Evolutionary conservation across 1,140 invertebrate genomes (phyloP).

Genomic region (Manduca sexta): DNA sequence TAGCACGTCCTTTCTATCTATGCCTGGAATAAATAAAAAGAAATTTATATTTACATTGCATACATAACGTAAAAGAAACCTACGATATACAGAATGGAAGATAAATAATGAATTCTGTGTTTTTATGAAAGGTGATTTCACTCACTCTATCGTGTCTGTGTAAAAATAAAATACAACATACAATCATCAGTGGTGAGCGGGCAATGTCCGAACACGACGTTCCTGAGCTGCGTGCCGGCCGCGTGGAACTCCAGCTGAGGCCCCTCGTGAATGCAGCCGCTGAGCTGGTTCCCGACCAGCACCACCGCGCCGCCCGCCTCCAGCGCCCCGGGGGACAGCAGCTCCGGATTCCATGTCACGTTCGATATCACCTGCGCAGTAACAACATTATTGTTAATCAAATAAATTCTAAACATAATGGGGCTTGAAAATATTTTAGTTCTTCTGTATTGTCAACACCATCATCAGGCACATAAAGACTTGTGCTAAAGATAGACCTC

Average conservation of each 20-base stretch:
- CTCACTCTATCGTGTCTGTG: too few relatives aligned
- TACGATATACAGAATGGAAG: too few relatives aligned
- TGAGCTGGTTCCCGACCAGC: constrained; percentile 85
- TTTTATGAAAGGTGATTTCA: too few relatives aligned
- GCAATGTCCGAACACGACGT: constrained; percentile 83
- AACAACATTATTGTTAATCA: too few relatives aligned
- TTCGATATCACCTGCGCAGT: constrained; percentile 81
- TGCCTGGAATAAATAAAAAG: constrained; percentile 38
- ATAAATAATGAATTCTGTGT: too few relatives aligned
- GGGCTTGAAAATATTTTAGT: too few relatives aligned
- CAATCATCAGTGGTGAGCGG: constrained; percentile 81
- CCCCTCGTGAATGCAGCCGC: constrained; percentile 88
- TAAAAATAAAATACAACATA: constrained; percentile 60
- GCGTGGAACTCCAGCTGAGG: constrained; percentile 85
- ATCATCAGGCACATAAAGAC: too few relatives aligned
- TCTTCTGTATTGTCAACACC: too few relatives aligned
- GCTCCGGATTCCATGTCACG: constrained; percentile 83
- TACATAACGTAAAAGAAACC: too few relatives aligned
- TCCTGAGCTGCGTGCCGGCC: constrained; percentile 75
- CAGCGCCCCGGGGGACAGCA: constrained; percentile 79
- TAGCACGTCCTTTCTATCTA: constrained; percentile 69
- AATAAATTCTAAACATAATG: too few relatives aligned
- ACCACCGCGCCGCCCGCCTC: constrained; percentile 77
- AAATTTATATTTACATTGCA: not conserved
- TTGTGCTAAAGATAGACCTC: too few relatives aligned